Evolutionary conservation across 2,797 vertebrate species (phyloP).

Genomic region (Rhodeus uyekii): DNA sequence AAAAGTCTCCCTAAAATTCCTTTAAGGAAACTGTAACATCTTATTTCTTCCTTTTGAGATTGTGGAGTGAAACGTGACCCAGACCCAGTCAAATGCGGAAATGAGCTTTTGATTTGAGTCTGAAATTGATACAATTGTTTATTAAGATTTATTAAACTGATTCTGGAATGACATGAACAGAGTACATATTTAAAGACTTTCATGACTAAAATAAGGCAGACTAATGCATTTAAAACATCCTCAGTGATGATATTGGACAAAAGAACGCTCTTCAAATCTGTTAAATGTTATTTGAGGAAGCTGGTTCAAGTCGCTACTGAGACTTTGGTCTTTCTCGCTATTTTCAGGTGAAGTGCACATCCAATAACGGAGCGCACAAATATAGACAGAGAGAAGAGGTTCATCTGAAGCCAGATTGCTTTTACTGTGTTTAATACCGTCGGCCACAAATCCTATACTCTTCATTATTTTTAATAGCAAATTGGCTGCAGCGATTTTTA

Average conservation of each 20-base stretch:
- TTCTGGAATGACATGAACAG: not conserved
- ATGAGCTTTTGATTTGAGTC: not conserved
- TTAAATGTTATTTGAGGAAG: not conserved
- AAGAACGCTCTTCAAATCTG: not conserved
- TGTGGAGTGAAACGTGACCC: not conserved
- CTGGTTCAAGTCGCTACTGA: not conserved
- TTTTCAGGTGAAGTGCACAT: not conserved
- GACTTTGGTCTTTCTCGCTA: not conserved
- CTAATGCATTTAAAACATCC: not conserved
- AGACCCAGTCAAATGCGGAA: not conserved
- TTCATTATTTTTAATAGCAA: conserved; percentile 11
- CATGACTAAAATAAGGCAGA: not conserved
- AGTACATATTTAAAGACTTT: not conserved
- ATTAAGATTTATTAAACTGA: not conserved
- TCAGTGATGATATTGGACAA: not conserved
- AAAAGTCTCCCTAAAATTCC: not conserved
- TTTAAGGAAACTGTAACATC: not conserved
- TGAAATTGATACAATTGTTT: not conserved
- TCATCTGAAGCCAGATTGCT: too few species aligned
- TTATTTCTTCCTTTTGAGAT: not conserved
- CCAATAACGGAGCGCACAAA: not conserved
- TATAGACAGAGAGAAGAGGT: conserved; percentile 11
- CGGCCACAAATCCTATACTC: conserved; percentile 35
- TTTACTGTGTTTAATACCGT: conserved; percentile 49
- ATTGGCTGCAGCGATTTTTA: not conserved